phyloP scores from a whole-genome alignment of 1,140 invertebrate species.

The Watersipora subatra region DNA sequence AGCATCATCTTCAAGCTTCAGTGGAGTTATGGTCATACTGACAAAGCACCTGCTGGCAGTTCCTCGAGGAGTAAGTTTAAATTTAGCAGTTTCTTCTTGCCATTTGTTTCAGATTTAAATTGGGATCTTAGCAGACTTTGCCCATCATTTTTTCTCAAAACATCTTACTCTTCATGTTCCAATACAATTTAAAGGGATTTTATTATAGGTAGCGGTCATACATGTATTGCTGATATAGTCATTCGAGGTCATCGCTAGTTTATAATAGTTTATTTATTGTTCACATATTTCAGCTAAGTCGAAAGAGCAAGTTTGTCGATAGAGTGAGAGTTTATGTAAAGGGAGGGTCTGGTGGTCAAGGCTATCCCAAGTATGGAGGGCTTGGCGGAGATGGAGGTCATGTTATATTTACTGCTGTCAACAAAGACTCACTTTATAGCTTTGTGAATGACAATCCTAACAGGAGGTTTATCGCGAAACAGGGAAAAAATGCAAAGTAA shows the following conservation, averaged over 20 bases:
- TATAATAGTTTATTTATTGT: no score
- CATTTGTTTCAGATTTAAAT: background rate
- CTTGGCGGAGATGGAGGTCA: constrained; percentile 96
- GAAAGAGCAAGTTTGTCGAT: constrained; percentile 28
- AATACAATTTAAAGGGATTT: no score
- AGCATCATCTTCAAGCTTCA: no score
- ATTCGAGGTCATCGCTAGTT: no score
- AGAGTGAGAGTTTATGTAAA: constrained; percentile 38
- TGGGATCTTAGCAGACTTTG: background rate
- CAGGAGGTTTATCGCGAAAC: constrained; percentile 18
- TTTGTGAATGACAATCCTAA: constrained; percentile 17
- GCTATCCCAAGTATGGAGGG: constrained; percentile 80
- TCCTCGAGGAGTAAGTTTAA: background rate
- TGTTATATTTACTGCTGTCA: constrained; percentile 65
- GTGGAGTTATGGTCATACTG: no score
- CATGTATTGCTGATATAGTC: no score
- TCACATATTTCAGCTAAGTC: constrained; percentile 6
- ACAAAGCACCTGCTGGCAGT: no score
- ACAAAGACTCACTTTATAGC: constrained; percentile 12
- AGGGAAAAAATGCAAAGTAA: constrained; percentile 23
- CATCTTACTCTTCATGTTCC: no score
- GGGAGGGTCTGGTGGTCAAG: constrained; percentile 84
- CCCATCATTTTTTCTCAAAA: background rate
- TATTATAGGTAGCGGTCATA: no score
- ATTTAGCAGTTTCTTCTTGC: background rate